Conservation (phyloP, 2,888 invertebrate species). For the Synergus japonicus region DNA sequence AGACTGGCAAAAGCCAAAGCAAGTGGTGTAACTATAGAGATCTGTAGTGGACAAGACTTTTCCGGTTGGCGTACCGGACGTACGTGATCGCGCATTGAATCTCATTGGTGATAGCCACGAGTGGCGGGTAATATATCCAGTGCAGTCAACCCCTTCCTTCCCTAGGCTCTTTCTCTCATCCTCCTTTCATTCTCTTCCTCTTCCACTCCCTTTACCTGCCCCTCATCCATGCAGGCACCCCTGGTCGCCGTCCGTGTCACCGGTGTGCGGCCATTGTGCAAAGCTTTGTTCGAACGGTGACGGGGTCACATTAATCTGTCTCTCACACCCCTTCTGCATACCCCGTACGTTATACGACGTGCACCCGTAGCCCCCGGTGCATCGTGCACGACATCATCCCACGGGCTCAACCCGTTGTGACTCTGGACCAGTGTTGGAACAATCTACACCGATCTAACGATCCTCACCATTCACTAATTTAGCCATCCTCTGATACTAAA, state of each 20-base stretch:
- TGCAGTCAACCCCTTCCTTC: conserved; percentile 66
- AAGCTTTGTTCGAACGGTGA: conserved; percentile 75
- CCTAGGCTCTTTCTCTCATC: conserved; percentile 52
- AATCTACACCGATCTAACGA: conserved; percentile 48
- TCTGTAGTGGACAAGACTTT: conserved; percentile 53
- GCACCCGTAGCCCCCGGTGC: conserved; percentile 48
- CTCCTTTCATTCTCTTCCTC: conserved; percentile 62
- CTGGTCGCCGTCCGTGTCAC: conserved; percentile 67
- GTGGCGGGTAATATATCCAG: conserved; percentile 72
- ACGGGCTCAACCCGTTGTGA: conserved; percentile 39
- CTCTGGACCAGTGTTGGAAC: conserved; percentile 21
- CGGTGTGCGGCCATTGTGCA: conserved; percentile 72
- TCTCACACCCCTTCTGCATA: conserved; percentile 67
- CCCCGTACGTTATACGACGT: conserved; percentile 63
- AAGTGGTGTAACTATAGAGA: neutral
- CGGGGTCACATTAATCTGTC: conserved; percentile 76
- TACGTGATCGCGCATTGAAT: conserved; percentile 71
- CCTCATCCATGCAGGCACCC: conserved; percentile 46
- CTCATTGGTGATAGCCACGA: conserved; percentile 72
- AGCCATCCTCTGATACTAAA: conserved; percentile 52
- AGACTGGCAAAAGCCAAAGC: neutral
- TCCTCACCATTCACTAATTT: conserved; percentile 36
- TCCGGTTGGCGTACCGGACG: conserved; percentile 59
- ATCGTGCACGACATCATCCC: conserved; percentile 55
- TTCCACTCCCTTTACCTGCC: conserved; percentile 45